Evolutionary conservation across 2,113 vertebrate species (phyloP), one percentile per base, ranked within the genome.

Genomic region (Brachypodius melanocephalos): DNA sequence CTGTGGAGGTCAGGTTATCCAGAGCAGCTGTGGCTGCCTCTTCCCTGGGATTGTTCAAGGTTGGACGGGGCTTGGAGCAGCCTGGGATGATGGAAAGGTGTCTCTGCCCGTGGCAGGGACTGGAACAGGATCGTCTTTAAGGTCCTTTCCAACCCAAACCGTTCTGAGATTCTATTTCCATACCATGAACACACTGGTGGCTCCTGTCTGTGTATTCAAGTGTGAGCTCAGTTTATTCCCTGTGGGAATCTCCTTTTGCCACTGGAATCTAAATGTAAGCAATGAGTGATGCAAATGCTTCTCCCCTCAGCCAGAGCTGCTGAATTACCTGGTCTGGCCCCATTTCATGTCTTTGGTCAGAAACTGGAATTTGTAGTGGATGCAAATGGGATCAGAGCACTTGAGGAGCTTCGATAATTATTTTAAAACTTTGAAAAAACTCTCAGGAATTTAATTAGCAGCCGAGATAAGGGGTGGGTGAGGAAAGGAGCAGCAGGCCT

Each of bases 141-240:
- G 25, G 14, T 62, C 17, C 40, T n/a, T 40, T 36, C 51, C 76
- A 38, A 1, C 7, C 54, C 24, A 14, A 8, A 61, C 25, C 13
- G 1, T 7, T 20, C 31, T 31, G 17, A 3, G n/a, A 0, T 40
- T 74, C 29, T 61, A 0, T 63, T 42, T 88, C 66, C 8, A 0
- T 7, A 0, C 36, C 5, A 0, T 2, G 14, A 51, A n/a, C 31
- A 21, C 22, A 5, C 1, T 6, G n/a, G 11, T 42, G 19, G 40
- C 43, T 48, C 22, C 2, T 5, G 10, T 17, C 14, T 17, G 2
- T 6, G 19, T 32, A 0, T 21, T 22, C 5, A 8, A 1, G 14
- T 38, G 17, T 8, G 18, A 58, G 22, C 34, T 34, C 18, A 8
- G 10, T 46, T 90, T 52, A 15, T 82, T 79, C 42, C 62, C 20